These are phyloP conservation scores for Manacus vitellinus DNA, from an alignment of 2,113 vertebrate species.

Conservation along the genomic window DNA sequence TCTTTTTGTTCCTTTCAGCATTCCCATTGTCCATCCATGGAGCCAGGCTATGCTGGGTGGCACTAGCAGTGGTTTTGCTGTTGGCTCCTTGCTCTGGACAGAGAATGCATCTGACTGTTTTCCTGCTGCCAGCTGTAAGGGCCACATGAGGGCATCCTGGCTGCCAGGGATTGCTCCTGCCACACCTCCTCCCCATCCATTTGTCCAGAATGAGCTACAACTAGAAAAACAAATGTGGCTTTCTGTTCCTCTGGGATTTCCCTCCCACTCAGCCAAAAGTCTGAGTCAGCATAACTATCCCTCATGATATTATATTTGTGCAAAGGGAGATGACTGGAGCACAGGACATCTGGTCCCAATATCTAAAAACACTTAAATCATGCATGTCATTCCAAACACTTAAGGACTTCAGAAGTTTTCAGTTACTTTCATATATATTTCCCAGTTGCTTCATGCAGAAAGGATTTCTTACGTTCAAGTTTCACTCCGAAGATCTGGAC, in stretches of 20 bases:
- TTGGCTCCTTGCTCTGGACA: neutral
- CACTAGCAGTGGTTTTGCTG: neutral
- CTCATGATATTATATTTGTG: conserved; percentile 21
- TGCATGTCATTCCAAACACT: conserved; percentile 57
- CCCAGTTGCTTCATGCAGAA: neutral
- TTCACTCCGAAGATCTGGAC: neutral
- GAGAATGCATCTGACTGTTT: neutral
- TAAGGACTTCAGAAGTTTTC: conserved; percentile 40
- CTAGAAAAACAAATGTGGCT: neutral
- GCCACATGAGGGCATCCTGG: neutral
- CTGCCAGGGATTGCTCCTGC: neutral
- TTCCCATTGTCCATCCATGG: rapidly evolving
- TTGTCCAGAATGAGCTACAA: neutral
- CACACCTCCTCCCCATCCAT: neutral
- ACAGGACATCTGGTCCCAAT: conserved; percentile 62
- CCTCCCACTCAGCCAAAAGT: neutral
- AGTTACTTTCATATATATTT: conserved; percentile 27
- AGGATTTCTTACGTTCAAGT: neutral
- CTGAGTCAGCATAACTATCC: conserved; percentile 45
- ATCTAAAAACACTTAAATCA: conserved; percentile 62
- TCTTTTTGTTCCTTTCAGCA: rapidly evolving
- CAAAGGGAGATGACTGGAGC: neutral
- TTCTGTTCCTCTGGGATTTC: conserved; percentile 5
- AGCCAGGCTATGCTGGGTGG: neutral
- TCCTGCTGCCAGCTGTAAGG: neutral